Percentiles rank a stretch among this genome's conserved stretches.
Evolutionary conservation across 2,797 vertebrate species (phyloP).

Genomic region (Yasuhikotakia modesta): DNA sequence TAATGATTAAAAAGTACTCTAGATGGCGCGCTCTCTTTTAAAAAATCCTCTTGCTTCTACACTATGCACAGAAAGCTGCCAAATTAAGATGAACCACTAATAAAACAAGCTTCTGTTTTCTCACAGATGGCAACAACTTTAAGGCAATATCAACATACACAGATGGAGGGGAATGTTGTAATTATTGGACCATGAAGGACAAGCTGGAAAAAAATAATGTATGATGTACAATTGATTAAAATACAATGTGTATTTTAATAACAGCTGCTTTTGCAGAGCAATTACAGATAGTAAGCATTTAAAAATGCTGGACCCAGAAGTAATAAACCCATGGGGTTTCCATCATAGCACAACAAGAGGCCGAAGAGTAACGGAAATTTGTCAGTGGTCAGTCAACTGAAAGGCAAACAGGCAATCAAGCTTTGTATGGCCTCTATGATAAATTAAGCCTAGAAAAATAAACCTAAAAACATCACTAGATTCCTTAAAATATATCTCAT

Average conservation of each 20-base stretch:
- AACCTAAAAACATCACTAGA: neutral
- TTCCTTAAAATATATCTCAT: neutral
- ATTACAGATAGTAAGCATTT: slow-evolving; percentile 22
- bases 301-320: slow-evolving; percentile 21
- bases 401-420: neutral
- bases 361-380: neutral
- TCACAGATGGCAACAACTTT: neutral
- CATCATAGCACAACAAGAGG: neutral
- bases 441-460: neutral
- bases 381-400: neutral
- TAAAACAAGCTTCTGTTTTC: neutral
- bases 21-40: slow-evolving; percentile 59
- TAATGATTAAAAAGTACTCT: slow-evolving; percentile 38
- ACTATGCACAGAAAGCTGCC: slow-evolving; percentile 64
- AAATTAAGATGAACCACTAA: neutral
- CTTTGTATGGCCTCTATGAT: neutral
- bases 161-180: neutral
- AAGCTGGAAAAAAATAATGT: neutral
- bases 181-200: slow-evolving; percentile 1
- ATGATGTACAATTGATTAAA: slow-evolving; percentile 49
- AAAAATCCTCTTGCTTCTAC: slow-evolving; percentile 55
- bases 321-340: slow-evolving; percentile 35
- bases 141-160: neutral
- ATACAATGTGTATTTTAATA: slow-evolving; percentile 26
- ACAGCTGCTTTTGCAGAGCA: slow-evolving; percentile 41